These are phyloP conservation scores for Drosophila aff. DNA, from an alignment of 1,140 invertebrate species.

Conservation along the genomic window DNA sequence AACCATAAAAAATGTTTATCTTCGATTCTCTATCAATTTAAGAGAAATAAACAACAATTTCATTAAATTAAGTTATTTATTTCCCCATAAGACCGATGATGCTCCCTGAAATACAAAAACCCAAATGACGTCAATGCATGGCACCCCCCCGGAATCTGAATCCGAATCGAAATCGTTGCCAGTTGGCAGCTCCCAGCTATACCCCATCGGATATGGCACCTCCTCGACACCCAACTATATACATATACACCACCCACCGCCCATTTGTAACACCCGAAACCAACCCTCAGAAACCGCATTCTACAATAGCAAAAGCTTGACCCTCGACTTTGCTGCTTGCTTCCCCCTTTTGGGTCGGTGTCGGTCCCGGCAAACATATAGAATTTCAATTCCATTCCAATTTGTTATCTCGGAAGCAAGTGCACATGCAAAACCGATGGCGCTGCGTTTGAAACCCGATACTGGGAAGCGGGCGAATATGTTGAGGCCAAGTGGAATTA, in stretches of 20 bases:
- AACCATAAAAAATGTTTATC: neutral
- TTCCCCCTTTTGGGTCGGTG: conserved; percentile 57
- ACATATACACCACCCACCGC: conserved; percentile 1
- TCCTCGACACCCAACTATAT: conserved; percentile 6
- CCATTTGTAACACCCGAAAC: conserved; percentile 1
- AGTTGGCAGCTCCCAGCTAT: conserved; percentile 25
- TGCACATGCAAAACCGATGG: conserved; percentile 42
- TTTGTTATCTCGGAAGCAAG: conserved; percentile 75
- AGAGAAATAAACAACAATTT: conserved; percentile 4
- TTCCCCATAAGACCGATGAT: neutral
- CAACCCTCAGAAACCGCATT: conserved; percentile 35
- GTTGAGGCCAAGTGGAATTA: conserved; percentile 39
- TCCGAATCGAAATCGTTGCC: conserved; percentile 17
- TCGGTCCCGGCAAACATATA: conserved; percentile 49
- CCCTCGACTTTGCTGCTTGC: conserved; percentile 50
- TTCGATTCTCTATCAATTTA: neutral
- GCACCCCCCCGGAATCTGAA: conserved; percentile 28
- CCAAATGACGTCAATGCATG: conserved; percentile 52
- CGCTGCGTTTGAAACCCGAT: conserved; percentile 53
- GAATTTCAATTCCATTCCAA: conserved; percentile 76
- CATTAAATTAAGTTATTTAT: conserved; percentile 14
- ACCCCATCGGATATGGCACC: conserved; percentile 15
- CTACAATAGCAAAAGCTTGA: conserved; percentile 38
- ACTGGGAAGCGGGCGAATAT: conserved; percentile 29
- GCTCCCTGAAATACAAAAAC: conserved; percentile 2